Base-by-base conservation (phyloP, 2,797 vertebrate species). In the Myotis planiceps region DNA sequence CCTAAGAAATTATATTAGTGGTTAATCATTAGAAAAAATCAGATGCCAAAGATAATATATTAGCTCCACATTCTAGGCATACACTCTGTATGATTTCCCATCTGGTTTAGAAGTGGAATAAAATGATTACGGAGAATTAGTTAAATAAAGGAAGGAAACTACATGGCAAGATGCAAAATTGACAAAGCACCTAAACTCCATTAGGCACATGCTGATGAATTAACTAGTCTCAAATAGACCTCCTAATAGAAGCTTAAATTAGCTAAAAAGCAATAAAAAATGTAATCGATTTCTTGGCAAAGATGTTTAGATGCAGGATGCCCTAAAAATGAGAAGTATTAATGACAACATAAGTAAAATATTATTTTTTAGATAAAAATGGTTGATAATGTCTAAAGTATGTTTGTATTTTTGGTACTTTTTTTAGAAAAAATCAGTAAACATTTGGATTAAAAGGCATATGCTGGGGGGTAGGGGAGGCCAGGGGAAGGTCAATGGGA, bases 221-320 rank as follows among this genome's bases (percentile, higher is more conserved):
- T 92, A 93, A 93, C 32, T 51, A 79, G 32, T 88, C 80, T 88
- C 92, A 66, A 81, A 88, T 47, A 87, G 90, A 90, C 47, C 12
- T 90, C 58, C 23, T 60, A 90, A 82, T 58, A 89, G 85, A 60
- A 66, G n/a, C 13, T n/a, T 68, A 68, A 88, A 69, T 51, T 47
- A 78, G 37, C 63, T 92, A 76, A 92, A 92, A 85, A 68, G 58
- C 47, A 83, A 63, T 86, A 87, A 16, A 72, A 89, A 95, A 84
- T 81, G 19, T 83, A 90, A 93, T 78, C 68, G 37, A 27, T 74
- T 92, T 63, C 16, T 90, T 88, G 60, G 49, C 63, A 86, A 42
- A n/a, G 39, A 68, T 74, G 29, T 88, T 91, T 66, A 92, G 45
- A 86, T 37, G 25, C 34, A 94, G 39, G 19, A 3, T 47, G 8